These are phyloP conservation scores for Theodoxus fluviatilis DNA, from an alignment of 2,888 invertebrate species.

Conservation along the genomic window DNA sequence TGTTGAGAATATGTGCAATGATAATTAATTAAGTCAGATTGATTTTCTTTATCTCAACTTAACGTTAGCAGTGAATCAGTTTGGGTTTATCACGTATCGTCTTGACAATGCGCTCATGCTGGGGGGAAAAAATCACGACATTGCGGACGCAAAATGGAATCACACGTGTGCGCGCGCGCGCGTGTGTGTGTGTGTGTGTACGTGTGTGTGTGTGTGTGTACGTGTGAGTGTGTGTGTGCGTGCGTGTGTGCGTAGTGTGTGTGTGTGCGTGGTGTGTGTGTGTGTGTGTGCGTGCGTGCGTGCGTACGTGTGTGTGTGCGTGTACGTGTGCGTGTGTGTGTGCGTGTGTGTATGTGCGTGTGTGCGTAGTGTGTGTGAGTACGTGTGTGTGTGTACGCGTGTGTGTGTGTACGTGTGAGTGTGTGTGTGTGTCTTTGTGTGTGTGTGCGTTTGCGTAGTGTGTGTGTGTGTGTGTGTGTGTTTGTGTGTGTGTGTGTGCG, in stretches of 20 bases:
- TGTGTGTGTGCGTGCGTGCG: background rate
- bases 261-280: background rate
- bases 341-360: background rate
- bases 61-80: too few relatives aligned
- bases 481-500: background rate
- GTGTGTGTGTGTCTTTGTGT: background rate
- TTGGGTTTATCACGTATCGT: too few relatives aligned
- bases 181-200: background rate
- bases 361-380: background rate
- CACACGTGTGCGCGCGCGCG: background rate
- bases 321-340: background rate
- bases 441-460: background rate
- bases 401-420: background rate
- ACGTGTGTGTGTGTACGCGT: background rate
- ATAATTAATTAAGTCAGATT: background rate
- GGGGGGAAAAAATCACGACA: background rate
- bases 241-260: background rate
- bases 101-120: too few relatives aligned
- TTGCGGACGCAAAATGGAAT: background rate
- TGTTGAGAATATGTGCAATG: too few relatives aligned
- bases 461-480: background rate
- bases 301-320: background rate
- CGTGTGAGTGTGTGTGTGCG: background rate
- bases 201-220: constrained; percentile 4
- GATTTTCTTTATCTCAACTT: background rate